A percentile compares a stretch with the other conserved stretches of the same genome.
phyloP scores from a whole-genome alignment of 2,113 vertebrate genomes.

The Urocitellus parryii region DNA sequence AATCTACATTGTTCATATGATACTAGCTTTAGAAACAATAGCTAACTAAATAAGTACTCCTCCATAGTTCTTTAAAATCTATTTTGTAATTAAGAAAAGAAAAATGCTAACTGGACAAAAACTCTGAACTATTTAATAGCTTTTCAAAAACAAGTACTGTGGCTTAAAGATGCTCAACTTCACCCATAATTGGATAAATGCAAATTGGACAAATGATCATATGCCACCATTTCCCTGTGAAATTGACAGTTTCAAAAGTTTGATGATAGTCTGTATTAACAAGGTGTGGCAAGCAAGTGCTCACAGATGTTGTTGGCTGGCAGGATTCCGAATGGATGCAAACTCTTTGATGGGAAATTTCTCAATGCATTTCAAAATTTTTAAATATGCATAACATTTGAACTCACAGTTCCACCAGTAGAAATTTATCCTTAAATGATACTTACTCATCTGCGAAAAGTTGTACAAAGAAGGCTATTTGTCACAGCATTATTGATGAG shows the following conservation, averaged over 20 bases:
- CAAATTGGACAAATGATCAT: neutral
- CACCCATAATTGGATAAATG: neutral
- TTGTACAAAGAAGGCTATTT: neutral
- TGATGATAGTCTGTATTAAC: neutral
- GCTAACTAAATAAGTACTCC: neutral
- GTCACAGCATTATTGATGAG: neutral
- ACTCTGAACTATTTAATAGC: neutral
- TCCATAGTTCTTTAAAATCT: neutral
- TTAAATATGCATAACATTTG: constrained; percentile 5
- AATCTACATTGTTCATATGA: neutral
- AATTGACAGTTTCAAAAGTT: constrained; percentile 6
- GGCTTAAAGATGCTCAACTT: neutral
- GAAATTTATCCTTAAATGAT: neutral
- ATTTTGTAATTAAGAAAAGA: constrained; percentile 47
- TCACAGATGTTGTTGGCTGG: neutral
- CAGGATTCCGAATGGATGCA: neutral
- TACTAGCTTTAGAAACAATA: constrained; percentile 2
- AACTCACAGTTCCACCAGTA: neutral
- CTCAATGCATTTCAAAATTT: constrained; percentile 7
- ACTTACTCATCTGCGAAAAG: neutral
- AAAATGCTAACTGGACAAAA: neutral
- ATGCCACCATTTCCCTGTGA: neutral
- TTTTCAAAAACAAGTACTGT: neutral
- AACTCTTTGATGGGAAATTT: neutral
- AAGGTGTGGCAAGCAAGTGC: neutral